phyloP scores from a whole-genome alignment of 37 sponge, comb jelly and placozoan genomes.

The Diacarnus erythraeanus region DNA sequence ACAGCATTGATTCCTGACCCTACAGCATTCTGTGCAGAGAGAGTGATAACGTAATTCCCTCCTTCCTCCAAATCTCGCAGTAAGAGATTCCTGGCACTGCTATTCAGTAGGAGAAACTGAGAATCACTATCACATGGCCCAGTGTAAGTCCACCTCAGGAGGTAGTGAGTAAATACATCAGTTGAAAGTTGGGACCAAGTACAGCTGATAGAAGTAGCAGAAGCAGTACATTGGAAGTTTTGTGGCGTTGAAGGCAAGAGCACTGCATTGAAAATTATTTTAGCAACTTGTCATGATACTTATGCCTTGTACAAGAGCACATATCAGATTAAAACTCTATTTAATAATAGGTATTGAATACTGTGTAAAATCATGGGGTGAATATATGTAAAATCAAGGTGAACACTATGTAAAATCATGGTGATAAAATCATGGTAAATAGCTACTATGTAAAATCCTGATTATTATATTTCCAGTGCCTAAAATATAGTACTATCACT shows the following conservation, averaged over 20 bases:
- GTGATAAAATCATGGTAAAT: too few relatives aligned
- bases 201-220: background rate
- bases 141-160: constrained; percentile 9
- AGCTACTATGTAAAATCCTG: too few relatives aligned
- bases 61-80: constrained; percentile 6
- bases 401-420: too few relatives aligned
- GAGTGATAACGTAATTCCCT: background rate
- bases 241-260: background rate
- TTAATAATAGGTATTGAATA: background rate
- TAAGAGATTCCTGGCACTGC: background rate
- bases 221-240: background rate
- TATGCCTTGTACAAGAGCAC: background rate
- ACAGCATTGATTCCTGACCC: background rate
- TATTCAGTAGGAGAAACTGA: background rate
- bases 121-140: background rate
- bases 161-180: background rate
- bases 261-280: too few relatives aligned
- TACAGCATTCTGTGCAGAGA: background rate
- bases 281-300: too few relatives aligned
- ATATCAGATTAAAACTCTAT: background rate
- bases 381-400: too few relatives aligned
- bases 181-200: background rate
- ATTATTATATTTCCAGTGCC: too few relatives aligned
- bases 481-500: too few relatives aligned
- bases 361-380: too few relatives aligned